Percentiles rank a stretch among this genome's conserved stretches.
These are phyloP conservation scores for Hyphantria cunea DNA, from an alignment of 1,140 invertebrate genomes.

Conservation along the genomic window DNA sequence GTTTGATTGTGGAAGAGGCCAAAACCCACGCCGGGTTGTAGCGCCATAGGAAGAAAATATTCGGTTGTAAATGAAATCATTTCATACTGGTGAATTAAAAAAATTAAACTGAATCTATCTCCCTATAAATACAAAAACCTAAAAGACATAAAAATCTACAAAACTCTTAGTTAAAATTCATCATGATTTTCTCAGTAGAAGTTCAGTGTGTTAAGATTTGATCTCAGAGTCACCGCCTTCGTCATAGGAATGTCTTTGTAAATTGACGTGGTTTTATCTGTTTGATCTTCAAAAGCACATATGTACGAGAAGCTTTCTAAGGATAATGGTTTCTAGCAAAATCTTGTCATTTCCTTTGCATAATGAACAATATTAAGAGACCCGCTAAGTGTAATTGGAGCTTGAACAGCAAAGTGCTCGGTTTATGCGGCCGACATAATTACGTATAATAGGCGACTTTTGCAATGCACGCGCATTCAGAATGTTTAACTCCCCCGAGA, in stretches of 20 bases:
- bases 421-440: conserved; percentile 72
- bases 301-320: conserved; percentile 47
- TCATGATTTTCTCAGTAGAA: conserved; percentile 2
- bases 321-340: conserved; percentile 63
- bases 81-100: too few species aligned
- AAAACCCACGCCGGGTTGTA: too few species aligned
- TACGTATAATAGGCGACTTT: conserved; percentile 73
- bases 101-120: too few species aligned
- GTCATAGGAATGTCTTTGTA: conserved; percentile 33
- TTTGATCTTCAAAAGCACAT: conserved; percentile 35
- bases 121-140: too few species aligned
- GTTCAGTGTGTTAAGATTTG: conserved; percentile 15
- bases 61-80: too few species aligned
- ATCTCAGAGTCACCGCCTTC: conserved; percentile 33
- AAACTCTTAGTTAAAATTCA: neutral
- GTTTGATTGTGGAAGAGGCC: too few species aligned
- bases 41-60: too few species aligned
- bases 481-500: conserved; percentile 66
- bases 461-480: conserved; percentile 65
- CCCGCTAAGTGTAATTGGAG: conserved; percentile 71
- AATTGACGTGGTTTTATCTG: conserved; percentile 37
- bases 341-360: conserved; percentile 68
- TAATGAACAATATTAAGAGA: conserved; percentile 75
- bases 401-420: conserved; percentile 61
- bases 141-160: too few species aligned